phyloP scores from a whole-genome alignment of 2,888 invertebrate genomes.

The Chirona hameri region DNA sequence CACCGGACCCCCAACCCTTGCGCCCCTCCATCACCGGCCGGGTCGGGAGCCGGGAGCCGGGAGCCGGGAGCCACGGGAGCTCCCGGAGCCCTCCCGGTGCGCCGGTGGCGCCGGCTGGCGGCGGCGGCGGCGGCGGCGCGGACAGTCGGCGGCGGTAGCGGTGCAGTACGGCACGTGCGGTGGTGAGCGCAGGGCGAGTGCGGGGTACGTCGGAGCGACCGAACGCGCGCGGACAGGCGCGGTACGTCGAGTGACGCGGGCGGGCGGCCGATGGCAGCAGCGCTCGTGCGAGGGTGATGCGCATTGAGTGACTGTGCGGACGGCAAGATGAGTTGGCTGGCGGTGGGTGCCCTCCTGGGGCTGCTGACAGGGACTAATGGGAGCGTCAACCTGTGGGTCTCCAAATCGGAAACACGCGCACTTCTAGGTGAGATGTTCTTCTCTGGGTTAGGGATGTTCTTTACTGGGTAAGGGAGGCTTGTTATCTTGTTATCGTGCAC shows the following conservation, averaged over 20 bases:
- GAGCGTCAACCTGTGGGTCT: constrained; percentile 11
- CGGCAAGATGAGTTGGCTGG: not conserved
- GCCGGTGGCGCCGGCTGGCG: not conserved
- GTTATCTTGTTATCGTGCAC: too few relatives aligned
- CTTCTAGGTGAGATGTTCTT: not conserved
- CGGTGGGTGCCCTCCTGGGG: not conserved
- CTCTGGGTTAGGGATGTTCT: too few relatives aligned
- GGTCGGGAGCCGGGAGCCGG: too few relatives aligned
- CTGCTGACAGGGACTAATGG: not conserved
- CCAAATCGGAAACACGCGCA: not conserved
- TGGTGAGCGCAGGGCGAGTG: not conserved
- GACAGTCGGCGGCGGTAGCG: not conserved
- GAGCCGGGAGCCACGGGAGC: not conserved
- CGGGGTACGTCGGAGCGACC: not conserved
- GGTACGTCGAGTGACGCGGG: not conserved
- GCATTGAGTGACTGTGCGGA: not conserved
- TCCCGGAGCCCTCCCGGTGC: not conserved
- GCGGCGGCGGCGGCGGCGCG: not conserved
- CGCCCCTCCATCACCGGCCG: too few relatives aligned
- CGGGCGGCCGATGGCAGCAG: not conserved
- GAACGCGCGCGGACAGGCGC: not conserved
- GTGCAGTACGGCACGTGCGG: not conserved
- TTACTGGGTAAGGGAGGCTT: too few relatives aligned
- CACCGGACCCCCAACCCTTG: too few relatives aligned
- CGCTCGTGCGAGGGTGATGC: too few relatives aligned